Evolutionary conservation across 2,113 vertebrate species (phyloP).

Genomic region (Rhizomys pruinosus): DNA sequence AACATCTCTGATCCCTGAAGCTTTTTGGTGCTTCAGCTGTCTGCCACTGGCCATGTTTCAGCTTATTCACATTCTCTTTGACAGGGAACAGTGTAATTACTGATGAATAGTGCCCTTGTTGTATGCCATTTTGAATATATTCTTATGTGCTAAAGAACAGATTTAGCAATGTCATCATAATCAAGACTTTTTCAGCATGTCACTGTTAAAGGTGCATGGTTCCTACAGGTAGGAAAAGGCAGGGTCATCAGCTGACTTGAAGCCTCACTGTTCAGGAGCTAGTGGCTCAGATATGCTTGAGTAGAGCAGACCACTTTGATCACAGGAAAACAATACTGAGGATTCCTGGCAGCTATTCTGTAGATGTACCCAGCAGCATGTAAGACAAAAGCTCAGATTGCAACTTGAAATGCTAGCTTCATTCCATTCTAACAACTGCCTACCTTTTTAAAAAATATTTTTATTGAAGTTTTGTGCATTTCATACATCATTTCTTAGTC

Average conservation of each 20-base stretch:
- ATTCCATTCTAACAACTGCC: not conserved
- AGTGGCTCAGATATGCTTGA: not conserved
- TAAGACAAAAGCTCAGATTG: not conserved
- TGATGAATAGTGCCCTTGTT: not conserved
- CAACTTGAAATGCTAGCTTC: not conserved
- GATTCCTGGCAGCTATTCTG: not conserved
- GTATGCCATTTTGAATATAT: not conserved
- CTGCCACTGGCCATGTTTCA: not conserved
- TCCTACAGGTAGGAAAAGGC: not conserved
- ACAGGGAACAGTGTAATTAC: not conserved
- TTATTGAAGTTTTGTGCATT: no score
- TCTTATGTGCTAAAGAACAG: not conserved
- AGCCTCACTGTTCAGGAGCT: accelerated
- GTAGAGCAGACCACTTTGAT: accelerated
- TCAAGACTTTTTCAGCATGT: not conserved
- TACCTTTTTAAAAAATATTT: no score
- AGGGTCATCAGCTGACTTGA: not conserved
- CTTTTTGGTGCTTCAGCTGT: not conserved
- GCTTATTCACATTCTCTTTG: not conserved
- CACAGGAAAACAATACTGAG: not conserved
- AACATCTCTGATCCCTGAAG: not conserved
- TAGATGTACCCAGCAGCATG: not conserved
- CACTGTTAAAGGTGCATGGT: not conserved
- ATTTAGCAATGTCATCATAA: not conserved
- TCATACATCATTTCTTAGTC: no score